These are phyloP conservation scores for Micrastur ruficollis DNA, from an alignment of 2,797 vertebrate species.

Conservation along the genomic window DNA sequence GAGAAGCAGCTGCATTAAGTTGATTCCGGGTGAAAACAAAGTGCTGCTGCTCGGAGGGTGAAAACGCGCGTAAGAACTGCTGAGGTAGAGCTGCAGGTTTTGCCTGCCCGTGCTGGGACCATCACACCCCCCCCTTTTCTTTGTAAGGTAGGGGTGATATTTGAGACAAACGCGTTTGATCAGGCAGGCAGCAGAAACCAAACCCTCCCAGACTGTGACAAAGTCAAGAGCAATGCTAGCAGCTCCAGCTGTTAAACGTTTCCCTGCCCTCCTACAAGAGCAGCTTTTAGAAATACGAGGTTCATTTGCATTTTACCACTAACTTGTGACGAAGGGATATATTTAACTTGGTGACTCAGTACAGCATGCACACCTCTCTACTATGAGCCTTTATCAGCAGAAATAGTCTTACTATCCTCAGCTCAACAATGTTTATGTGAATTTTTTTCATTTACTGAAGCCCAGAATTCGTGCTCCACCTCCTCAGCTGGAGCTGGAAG, in stretches of 20 bases:
- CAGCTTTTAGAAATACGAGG: neutral
- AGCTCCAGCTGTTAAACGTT: neutral
- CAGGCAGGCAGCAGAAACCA: neutral
- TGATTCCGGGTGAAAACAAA: neutral
- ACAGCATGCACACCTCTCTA: neutral
- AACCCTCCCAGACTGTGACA: neutral
- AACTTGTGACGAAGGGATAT: neutral
- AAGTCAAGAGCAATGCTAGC: neutral
- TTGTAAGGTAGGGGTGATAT: too few species aligned
- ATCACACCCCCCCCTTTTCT: neutral
- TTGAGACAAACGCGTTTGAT: accelerated
- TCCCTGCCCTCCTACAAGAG: neutral
- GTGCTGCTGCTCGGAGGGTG: neutral
- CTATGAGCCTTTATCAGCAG: neutral
- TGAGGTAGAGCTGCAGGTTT: neutral
- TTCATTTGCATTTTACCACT: neutral
- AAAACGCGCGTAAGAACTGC: accelerated
- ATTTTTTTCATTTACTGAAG: neutral
- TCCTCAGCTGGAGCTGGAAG: neutral
- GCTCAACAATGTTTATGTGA: neutral
- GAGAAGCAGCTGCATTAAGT: neutral
- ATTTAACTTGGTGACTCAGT: constrained; percentile 20
- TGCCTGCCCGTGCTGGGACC: neutral
- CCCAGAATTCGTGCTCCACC: neutral
- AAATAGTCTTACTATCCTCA: neutral